Evolutionary conservation across 2,113 vertebrate genomes (phyloP), one percentile per base, ranked within the genome.

Genomic region (Amblyopsis rosae): DNA sequence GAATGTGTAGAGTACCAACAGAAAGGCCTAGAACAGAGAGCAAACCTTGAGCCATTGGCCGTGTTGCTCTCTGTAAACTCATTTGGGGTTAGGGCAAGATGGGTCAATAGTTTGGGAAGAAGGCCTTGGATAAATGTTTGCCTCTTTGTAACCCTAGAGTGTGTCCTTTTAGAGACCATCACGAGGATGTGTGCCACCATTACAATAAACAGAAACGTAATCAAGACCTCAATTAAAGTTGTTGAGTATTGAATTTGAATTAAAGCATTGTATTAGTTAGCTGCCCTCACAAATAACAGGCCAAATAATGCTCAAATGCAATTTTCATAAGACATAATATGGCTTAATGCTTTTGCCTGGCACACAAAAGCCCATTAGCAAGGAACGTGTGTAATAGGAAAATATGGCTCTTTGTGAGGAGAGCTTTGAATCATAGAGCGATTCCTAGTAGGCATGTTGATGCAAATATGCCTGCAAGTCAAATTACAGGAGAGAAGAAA

Each of bases 391-490:
- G 16, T 16, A 32, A 63, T 50, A 50, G n/a, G 12, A 68, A 51
- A 60, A 59, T 33, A 58, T 41, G 33, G 60, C 66, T 65, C 65
- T 84, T 65, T 62, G n/a, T 74, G 61, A 71, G 61, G 67, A 66
- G 75, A 65, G 65, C 54, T 60, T 70, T 62, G 59, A 63, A 78
- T 75, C 17, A 63, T 8, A 26, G 4, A 50, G 59, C 8, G 47
- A 84, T 80, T 71, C 55, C 53, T 57, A 62, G 48, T 35, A 33
- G 10, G 54, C 59, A 70, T 78, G 72, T 76, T 68, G 63, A 64
- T 72, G 73, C 69, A 66, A 80, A 69, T 84, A 80, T 70, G 75
- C 85, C 87, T 85, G 82, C 79, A 73, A 85, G 84, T 84, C 61
- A 48, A 88, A 83, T 72, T 47, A 65, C 65, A 77, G 69, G 73